Conservation (phyloP, 2,888 invertebrate genomes). For the Mechanitis mazaeus region DNA sequence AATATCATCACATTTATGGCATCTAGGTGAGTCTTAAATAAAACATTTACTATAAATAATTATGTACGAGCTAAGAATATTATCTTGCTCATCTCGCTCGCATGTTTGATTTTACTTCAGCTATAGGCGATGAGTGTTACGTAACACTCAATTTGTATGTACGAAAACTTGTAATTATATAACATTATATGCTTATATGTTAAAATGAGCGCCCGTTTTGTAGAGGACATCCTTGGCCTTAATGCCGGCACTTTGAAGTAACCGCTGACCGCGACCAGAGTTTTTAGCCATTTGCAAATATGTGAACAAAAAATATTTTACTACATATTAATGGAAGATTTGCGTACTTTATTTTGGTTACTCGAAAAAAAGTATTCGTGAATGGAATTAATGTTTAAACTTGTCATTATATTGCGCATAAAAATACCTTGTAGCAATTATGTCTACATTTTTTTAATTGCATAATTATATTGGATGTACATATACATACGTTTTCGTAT, state of each 20-base stretch:
- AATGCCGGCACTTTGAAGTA: constrained; percentile 62
- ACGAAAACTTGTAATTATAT: constrained; percentile 48
- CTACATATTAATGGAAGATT: constrained; percentile 22
- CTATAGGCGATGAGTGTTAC: constrained; percentile 18
- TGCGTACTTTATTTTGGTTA: constrained; percentile 22
- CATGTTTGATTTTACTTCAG: constrained; percentile 21
- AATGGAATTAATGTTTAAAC: constrained; percentile 17
- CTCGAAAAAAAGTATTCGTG: constrained; percentile 14
- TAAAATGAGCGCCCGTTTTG: constrained; percentile 63
- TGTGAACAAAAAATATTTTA: constrained; percentile 32
- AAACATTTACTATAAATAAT: constrained; percentile 33
- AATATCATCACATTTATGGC: constrained; percentile 40
- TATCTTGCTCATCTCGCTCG: constrained; percentile 24
- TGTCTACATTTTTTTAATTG: not conserved
- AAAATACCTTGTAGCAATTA: not conserved
- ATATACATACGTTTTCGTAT: too few species aligned
- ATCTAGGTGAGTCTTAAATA: constrained; percentile 34
- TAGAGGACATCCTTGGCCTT: constrained; percentile 61
- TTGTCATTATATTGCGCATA: constrained; percentile 8
- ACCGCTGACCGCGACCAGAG: constrained; percentile 40
- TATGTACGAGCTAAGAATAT: constrained; percentile 24
- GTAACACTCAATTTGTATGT: constrained; percentile 20
- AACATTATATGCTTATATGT: constrained; percentile 59
- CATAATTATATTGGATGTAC: too few species aligned
- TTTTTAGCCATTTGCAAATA: constrained; percentile 62